These are phyloP conservation scores for Drosophila prostipennis DNA, from an alignment of 2,888 invertebrate genomes.

Conservation along the genomic window DNA sequence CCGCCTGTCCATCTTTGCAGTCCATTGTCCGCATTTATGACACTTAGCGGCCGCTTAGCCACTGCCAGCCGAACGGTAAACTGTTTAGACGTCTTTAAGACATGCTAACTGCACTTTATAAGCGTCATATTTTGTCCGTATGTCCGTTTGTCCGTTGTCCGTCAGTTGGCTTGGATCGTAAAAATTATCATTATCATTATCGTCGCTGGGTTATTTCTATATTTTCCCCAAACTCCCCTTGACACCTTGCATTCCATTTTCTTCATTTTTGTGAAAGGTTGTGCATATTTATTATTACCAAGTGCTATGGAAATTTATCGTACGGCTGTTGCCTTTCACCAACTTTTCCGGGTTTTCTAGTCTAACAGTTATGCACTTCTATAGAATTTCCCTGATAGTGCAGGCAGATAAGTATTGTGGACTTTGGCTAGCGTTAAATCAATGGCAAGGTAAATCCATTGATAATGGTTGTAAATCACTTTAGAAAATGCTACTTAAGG, in stretches of 20 bases:
- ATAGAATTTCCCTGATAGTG: conserved; percentile 6
- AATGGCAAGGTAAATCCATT: conserved; percentile 1
- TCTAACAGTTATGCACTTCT: conserved; percentile 13
- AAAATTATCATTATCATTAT: conserved; percentile 70
- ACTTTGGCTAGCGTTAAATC: not conserved
- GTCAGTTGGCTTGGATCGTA: conserved; percentile 39
- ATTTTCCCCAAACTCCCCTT: conserved; percentile 10
- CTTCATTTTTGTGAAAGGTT: conserved; percentile 60
- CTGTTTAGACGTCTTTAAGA: conserved; percentile 64
- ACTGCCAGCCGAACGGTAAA: conserved; percentile 55
- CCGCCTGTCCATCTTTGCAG: conserved; percentile 16
- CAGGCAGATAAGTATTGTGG: not conserved
- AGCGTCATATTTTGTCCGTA: conserved; percentile 52
- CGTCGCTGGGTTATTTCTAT: conserved; percentile 20
- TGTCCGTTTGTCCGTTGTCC: conserved; percentile 4
- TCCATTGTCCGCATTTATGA: conserved; percentile 56
- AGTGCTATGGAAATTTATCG: conserved; percentile 43
- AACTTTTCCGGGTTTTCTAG: conserved; percentile 18
- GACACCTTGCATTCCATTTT: conserved; percentile 4
- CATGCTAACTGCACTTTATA: conserved; percentile 72
- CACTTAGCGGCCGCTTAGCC: conserved; percentile 65
- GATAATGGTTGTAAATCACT: not conserved
- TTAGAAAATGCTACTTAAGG: too few species aligned
- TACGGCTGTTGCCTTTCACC: conserved; percentile 58
- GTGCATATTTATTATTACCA: conserved; percentile 50